phyloP scores from a whole-genome alignment of 2,113 vertebrate genomes.

The Lichenostomus cassidix region DNA sequence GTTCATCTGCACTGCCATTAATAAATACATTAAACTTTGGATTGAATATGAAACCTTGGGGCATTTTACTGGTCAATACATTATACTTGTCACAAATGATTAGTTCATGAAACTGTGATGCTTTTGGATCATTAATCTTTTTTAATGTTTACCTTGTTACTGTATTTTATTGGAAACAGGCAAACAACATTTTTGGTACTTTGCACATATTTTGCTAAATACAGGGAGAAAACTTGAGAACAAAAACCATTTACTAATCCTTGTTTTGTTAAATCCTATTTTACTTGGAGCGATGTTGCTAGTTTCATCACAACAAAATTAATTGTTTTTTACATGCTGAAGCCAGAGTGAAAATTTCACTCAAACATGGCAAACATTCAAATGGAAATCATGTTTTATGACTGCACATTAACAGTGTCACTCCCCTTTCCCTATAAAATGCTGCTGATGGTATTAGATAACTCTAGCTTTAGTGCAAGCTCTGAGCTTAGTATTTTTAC shows the following conservation, averaged over 20 bases:
- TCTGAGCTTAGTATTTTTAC: background rate
- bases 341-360: background rate
- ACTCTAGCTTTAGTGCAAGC: background rate
- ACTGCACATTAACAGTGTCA: background rate
- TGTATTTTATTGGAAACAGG: slow-evolving; percentile 10
- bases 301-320: background rate
- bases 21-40: background rate
- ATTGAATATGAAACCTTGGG: slow-evolving; percentile 1
- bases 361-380: background rate
- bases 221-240: background rate
- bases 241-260: background rate
- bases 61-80: slow-evolving; percentile 31
- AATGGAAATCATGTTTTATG: background rate
- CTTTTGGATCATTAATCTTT: slow-evolving; percentile 24
- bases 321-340: background rate
- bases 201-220: background rate
- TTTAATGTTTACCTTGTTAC: slow-evolving; percentile 27
- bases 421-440: background rate
- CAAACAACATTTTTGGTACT: background rate
- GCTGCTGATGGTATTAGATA: background rate
- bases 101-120: background rate
- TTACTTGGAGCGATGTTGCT: background rate
- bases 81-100: slow-evolving; percentile 6
- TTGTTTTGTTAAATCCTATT: slow-evolving; percentile 17
- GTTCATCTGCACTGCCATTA: background rate